Evolutionary conservation across 92 coral and sea anemone genomes (phyloP), one percentile per base, ranked within the genome.

Genomic region (Phenganax marumi): DNA sequence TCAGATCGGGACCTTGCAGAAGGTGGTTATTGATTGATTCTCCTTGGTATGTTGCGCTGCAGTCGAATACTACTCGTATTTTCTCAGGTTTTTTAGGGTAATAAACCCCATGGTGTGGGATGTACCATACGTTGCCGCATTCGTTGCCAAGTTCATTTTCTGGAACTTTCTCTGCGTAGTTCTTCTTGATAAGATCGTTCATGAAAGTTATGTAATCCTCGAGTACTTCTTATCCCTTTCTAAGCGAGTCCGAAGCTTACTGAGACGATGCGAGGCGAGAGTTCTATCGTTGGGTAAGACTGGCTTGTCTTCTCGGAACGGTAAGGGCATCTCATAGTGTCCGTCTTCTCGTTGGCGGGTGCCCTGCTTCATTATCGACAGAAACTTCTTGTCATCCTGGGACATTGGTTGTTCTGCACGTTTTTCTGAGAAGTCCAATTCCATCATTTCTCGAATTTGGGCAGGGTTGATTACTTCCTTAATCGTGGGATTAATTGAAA

Each of bases 271-370:
- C 11, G 19, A 19, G 11, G 79, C 78, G 19, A 26, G 8, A 12
- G 68, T 3, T 6, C 84, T 68, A 51, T 85, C 79, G 81, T 86
- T 86, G 8, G 85, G 85, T 13, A 86, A 80, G 10, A 10, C 19
- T 8, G 71, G 17, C 19, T 71, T 16, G 11, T 61, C 75, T 10
- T 60, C 81, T n/a, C 39, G 14, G 76, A 77, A 12, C 7, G 85
- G 89, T 18, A 86, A 50, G 12, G 85, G 89, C 85, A 86, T 47
- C 49, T 86, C 82, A 43, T 80, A 86, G 22, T 81, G 89, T 8
- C 85, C 85, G 61, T 80, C 77, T n/a, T 33, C 53, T 13, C 72
- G 62, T 6, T 71, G 81, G 10, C 49, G 68, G 1, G 81, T 86
- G 0, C 82, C 85, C 1, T 73, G 24, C 62, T 60, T 46, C n/a